A percentile compares a stretch with the other conserved stretches of the same genome.
These are phyloP conservation scores for Eolophus roseicapilla DNA, from an alignment of 2,113 vertebrate species.

Conservation along the genomic window DNA sequence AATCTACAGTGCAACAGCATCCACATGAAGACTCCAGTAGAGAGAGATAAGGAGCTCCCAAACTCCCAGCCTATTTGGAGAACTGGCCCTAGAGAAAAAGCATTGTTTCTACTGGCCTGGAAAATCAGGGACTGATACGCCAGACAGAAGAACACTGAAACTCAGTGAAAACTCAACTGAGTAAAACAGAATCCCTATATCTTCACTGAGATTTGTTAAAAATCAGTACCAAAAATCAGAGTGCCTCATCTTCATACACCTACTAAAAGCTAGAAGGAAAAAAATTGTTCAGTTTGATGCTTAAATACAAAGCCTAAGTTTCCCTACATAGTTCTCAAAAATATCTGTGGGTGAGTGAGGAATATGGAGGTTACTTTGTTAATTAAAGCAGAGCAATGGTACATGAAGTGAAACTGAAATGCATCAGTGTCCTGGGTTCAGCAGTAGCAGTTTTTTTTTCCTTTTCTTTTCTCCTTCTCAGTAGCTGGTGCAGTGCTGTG, in stretches of 20 bases:
- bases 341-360: neutral
- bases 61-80: neutral
- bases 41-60: neutral
- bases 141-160: neutral
- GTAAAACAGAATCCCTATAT: accelerated
- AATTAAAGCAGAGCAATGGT: neutral
- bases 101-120: neutral
- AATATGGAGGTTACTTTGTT: neutral
- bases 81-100: neutral
- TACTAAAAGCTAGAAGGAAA: neutral
- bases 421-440: too few relatives aligned
- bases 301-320: neutral
- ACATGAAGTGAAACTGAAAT: neutral
- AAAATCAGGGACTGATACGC: neutral
- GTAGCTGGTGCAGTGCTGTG: too few relatives aligned
- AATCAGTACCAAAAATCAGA: neutral
- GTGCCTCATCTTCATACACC: neutral
- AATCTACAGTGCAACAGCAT: neutral
- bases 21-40: neutral
- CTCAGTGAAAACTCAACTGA: neutral
- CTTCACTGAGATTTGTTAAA: neutral
- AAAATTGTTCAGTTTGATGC: neutral
- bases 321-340: neutral
- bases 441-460: too few relatives aligned
- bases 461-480: too few relatives aligned